Evolutionary conservation across 2,797 vertebrate species (phyloP), one percentile per base, ranked within the genome.

Genomic region (Scolopax bukidnonensis): DNA sequence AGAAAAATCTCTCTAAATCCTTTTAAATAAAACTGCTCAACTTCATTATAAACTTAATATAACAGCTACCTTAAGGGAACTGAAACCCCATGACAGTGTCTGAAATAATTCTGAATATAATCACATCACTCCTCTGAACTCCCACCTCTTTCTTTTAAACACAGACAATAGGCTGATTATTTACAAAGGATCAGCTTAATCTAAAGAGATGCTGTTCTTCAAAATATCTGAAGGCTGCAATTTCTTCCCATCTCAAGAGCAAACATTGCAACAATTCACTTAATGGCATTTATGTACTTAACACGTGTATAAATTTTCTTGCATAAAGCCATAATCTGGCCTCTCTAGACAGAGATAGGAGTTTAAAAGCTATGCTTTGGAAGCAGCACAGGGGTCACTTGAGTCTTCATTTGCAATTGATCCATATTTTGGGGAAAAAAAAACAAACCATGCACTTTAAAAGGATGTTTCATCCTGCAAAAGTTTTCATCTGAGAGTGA

Each of bases 11-110:
- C 38, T 51, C 50, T 20, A 59, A 76, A 83, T 59, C 47, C 41
- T 84, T 86, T 70, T 12, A 79, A 70, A 71, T 30, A 57, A 28
- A 90, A 54, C 48, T 56, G 51, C 32, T 93, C 47, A 48, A 83
- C 51, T 32, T 59, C 51, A 56, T 74, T 48, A 69, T 18, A 41
- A 38, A 27, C 32, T 86, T 79, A 47, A 70, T 3, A 4, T 54
- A 95, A 81, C 77, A 81, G 70, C 76, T 64, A 91, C 79, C 69
- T 93, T 79, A 88, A 89, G 56, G 56, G 74, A 93, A 92, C 88
- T 91, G 76, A 88, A 93, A 82, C 30, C 70, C 28, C 33, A 23
- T 56, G 73, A 81, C 67, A 84, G 70, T 16, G 32, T 60, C 63
- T 45, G 75, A 92, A 92, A 56, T 89, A 64, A 79, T 75, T 87